Base-by-base conservation (phyloP, 2,888 invertebrate species). In the Cepaea hortensis region DNA sequence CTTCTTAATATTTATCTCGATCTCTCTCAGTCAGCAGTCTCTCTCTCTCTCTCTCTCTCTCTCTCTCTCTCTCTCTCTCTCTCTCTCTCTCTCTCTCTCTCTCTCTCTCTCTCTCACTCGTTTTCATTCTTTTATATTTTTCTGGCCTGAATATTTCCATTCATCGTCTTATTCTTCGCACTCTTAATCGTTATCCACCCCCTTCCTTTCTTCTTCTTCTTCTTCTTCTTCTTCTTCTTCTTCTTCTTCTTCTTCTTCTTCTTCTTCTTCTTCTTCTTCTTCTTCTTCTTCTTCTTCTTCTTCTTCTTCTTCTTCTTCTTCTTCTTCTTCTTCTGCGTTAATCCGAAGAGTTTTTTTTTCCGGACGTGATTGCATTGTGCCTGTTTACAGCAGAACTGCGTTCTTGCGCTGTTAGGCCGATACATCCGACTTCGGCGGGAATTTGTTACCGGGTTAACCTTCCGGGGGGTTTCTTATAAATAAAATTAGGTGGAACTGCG, bases 171-270 rank as follows among this genome's bases (percentile, higher is more conserved):
- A 75, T 65, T 79, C 79, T 48, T 85, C 73, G 61, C 61, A 62
- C 76, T 62, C 55, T n/a, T 70, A 20, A 15, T 70, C n/a, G 20
- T 70, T 70, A 15, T 70, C n/a, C 70, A 20, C n/a, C 70, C n/a
- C n/a, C 70, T 70, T 72, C 23, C 23, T 72, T 77, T 77, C 84
- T 84, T 62, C 77, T 77, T 77, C 84, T 77, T 65, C 77, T 65
- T 77, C 84, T 84, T 65, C 77, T 77, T 84, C 84, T 84, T 65
- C 77, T 77, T 65, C 77, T 84, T 77, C 84, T 77, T 77, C 48
- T 77, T 77, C 77, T 81, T 77, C 77, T 77, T 77, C 77, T 77
- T 77, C 77, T 77, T 77, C 77, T 77, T 55, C 84, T 75, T 84
- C 84, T 75, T 55, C 75, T 75, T 72, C 76, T 65, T 80, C 85